These are phyloP conservation scores for Folsomia candida DNA, from an alignment of 2,888 invertebrate genomes.

Conservation along the genomic window DNA sequence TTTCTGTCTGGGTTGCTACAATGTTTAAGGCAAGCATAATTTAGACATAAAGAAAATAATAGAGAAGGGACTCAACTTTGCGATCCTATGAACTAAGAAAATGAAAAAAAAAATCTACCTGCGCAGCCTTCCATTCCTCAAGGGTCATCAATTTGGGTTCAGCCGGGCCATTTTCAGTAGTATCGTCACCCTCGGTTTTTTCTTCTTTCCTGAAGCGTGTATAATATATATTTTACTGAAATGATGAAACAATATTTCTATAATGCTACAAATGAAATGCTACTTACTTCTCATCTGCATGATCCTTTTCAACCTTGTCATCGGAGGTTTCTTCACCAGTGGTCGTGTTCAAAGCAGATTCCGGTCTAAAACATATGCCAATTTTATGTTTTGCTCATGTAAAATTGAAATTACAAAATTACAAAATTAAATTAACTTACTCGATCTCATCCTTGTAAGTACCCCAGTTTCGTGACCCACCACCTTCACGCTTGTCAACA, in stretches of 20 bases:
- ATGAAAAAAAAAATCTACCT: too few relatives aligned
- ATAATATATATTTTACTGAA: background rate
- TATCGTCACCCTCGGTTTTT: slow-evolving; percentile 48
- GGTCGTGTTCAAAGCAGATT: slow-evolving; percentile 12
- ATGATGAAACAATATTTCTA: background rate
- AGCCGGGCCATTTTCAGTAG: slow-evolving; percentile 56
- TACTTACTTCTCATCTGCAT: slow-evolving; percentile 37
- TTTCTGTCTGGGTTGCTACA: slow-evolving; percentile 67
- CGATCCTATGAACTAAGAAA: too few relatives aligned
- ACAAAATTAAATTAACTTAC: slow-evolving; percentile 56
- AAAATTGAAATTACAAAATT: background rate
- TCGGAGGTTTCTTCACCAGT: slow-evolving; percentile 43
- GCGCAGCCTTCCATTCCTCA: slow-evolving; percentile 90
- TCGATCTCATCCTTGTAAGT: slow-evolving; percentile 86
- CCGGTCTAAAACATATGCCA: background rate
- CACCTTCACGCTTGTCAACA: slow-evolving; percentile 90
- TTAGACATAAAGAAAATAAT: background rate
- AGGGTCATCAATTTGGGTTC: slow-evolving; percentile 67
- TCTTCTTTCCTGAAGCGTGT: slow-evolving; percentile 37
- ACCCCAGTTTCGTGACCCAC: slow-evolving; percentile 94
- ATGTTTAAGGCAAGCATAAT: too few relatives aligned
- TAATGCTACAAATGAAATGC: background rate
- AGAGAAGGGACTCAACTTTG: too few relatives aligned
- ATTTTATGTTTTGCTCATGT: background rate
- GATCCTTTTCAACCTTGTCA: slow-evolving; percentile 38